phyloP scores from a whole-genome alignment of 2,888 invertebrate genomes.

The Epistrophe grossulariae region DNA sequence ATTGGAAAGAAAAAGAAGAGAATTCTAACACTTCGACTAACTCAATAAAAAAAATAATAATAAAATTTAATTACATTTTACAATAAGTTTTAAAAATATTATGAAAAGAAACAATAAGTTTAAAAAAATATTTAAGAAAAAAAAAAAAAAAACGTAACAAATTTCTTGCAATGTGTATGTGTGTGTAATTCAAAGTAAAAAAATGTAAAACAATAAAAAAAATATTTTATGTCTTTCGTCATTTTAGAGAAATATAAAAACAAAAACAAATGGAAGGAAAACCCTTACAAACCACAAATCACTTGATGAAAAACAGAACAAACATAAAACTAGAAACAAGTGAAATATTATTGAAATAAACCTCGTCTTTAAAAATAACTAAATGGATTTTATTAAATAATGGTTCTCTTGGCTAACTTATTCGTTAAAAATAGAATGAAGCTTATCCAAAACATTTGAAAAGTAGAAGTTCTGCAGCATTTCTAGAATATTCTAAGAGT shows the following conservation, averaged over 20 bases:
- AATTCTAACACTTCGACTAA: slow-evolving; percentile 69
- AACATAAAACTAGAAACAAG: slow-evolving; percentile 56
- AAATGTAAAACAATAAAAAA: slow-evolving; percentile 63
- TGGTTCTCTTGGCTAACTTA: too few species aligned
- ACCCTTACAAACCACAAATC: slow-evolving; percentile 65
- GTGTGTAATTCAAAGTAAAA: slow-evolving; percentile 72
- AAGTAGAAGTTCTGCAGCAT: too few species aligned
- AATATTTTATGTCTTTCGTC: slow-evolving; percentile 73
- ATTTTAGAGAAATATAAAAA: slow-evolving; percentile 73
- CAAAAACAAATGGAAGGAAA: slow-evolving; percentile 62
- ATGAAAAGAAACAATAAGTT: slow-evolving; percentile 63
- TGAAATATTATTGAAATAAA: slow-evolving; percentile 75
- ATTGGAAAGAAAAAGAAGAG: slow-evolving; percentile 55
- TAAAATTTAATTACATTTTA: slow-evolving; percentile 70
- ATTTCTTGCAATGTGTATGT: slow-evolving; percentile 76
- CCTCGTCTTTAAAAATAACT: slow-evolving; percentile 73
- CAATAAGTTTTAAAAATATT: slow-evolving; percentile 61
- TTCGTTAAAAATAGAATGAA: too few species aligned
- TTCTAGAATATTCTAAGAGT: too few species aligned
- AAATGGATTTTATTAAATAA: neutral
- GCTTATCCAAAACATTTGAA: too few species aligned
- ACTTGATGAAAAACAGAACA: slow-evolving; percentile 58
- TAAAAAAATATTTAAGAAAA: slow-evolving; percentile 52
- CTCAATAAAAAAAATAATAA: slow-evolving; percentile 63
- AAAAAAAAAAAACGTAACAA: slow-evolving; percentile 67